Percentiles rank a stretch among this genome's conserved stretches.
Conservation (phyloP, 2,888 invertebrate species). For the Dioctria linearis region DNA sequence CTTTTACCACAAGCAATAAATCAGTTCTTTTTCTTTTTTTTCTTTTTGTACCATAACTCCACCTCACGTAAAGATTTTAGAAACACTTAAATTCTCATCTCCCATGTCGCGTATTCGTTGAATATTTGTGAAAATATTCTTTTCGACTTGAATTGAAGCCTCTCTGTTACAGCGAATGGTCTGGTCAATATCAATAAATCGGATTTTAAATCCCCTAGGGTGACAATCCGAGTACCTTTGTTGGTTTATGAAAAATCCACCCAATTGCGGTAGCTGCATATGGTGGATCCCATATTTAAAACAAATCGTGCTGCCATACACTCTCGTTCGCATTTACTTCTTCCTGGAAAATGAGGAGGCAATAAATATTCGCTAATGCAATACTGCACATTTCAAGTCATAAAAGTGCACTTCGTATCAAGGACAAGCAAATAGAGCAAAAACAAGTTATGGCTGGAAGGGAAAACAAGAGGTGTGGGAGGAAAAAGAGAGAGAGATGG, state of each 20-base stretch:
- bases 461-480: background rate
- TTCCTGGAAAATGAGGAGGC: conserved; percentile 21
- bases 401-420: conserved; percentile 48
- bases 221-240: background rate
- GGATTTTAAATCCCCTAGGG: background rate
- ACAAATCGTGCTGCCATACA: background rate
- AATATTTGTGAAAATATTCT: background rate
- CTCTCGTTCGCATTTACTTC: background rate
- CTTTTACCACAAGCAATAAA: too few species aligned
- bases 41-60: too few species aligned
- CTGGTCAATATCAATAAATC: background rate
- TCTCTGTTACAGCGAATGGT: background rate
- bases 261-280: background rate
- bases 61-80: background rate
- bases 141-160: background rate
- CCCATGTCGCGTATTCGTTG: background rate
- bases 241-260: background rate
- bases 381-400: conserved; percentile 51
- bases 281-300: background rate
- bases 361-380: conserved; percentile 50
- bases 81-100: background rate
- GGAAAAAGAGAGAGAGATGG: background rate
- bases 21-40: too few species aligned
- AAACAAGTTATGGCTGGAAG: background rate
- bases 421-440: conserved; percentile 5